These are phyloP conservation scores for Arrhamphus sclerolepis DNA, from an alignment of 2,797 vertebrate genomes.

Conservation along the genomic window DNA sequence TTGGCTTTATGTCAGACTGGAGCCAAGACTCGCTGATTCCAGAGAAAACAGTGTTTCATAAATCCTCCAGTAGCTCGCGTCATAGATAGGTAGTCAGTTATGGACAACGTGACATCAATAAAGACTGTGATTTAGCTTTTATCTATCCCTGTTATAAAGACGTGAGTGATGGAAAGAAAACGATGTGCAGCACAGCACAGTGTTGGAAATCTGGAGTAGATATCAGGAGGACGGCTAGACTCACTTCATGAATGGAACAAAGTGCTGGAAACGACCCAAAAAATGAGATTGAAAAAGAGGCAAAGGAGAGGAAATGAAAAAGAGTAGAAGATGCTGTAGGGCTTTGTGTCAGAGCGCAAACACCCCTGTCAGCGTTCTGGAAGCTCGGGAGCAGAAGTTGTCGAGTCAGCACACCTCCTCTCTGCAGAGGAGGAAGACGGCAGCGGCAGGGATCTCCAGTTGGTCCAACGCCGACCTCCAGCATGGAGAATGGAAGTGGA, in stretches of 20 bases:
- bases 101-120: no score
- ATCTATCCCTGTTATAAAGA: no score
- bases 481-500: neutral
- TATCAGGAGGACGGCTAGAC: no score
- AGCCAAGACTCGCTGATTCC: no score
- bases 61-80: no score
- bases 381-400: constrained; percentile 49
- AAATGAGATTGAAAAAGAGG: neutral
- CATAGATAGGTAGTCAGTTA: no score
- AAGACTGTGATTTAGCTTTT: no score
- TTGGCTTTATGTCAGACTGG: no score
- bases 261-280: neutral
- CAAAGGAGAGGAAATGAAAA: neutral
- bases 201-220: no score
- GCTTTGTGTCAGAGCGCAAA: constrained; percentile 58
- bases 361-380: constrained; percentile 64
- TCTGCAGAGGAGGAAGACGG: constrained; percentile 46
- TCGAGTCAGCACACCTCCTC: constrained; percentile 63
- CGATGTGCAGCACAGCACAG: no score
- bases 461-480: neutral
- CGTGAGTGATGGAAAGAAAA: no score
- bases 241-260: neutral
- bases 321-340: constrained; percentile 34
- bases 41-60: no score
- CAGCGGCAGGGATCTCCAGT: constrained; percentile 15